Base-by-base conservation (phyloP, 2,888 invertebrate genomes). In the Drosophila picticornis region DNA sequence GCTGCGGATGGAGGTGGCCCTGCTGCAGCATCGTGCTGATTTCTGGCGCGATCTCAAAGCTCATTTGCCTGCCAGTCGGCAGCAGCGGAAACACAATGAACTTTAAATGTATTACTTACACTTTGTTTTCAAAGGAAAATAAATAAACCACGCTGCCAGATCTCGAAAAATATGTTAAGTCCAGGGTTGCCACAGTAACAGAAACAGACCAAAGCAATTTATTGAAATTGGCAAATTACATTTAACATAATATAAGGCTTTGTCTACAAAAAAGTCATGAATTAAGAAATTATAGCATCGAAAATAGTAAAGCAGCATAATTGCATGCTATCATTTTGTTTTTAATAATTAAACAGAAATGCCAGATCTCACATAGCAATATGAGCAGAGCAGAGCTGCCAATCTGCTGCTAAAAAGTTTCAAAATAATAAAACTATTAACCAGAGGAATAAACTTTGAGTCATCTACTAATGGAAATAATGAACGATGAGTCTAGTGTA, bases 1-100 rank as follows among this genome's bases (percentile, higher is more conserved):
- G 34, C 91, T 95, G 7, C 91, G 83, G 34, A 95, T 96, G 94
- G 94, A 94, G 34, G 79, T 93, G 22, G 93, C 94, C 43, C 89
- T 96, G 53, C 92, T 95, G n/a, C 93, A 94, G 0, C 94, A 95
- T 2, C 94, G 96, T 58, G 94, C 95, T 0, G 92, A 95, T 32
- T 95, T 96, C 75, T 97, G 96, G 97, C 93, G 94, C 27, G 91
- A 93, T 6, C 84, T 96, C 25, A 94, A 94, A 94, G 94, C 94
- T 90, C 81, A 94, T 92, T 72, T 90, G 60, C 84, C 91, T 16
- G 72, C 72, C 22, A 52, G 51, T 16, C 67, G 62, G 10, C 67
- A 48, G 1, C 36, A 11, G 19, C 64, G 31, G 2, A 36, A n/a
- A 3, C 88, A 84, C 46, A 67, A 55, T 29, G 85, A 89, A 50